Evolutionary conservation across 1,140 invertebrate genomes (phyloP).

Genomic region (Drosophila yakuba): DNA sequence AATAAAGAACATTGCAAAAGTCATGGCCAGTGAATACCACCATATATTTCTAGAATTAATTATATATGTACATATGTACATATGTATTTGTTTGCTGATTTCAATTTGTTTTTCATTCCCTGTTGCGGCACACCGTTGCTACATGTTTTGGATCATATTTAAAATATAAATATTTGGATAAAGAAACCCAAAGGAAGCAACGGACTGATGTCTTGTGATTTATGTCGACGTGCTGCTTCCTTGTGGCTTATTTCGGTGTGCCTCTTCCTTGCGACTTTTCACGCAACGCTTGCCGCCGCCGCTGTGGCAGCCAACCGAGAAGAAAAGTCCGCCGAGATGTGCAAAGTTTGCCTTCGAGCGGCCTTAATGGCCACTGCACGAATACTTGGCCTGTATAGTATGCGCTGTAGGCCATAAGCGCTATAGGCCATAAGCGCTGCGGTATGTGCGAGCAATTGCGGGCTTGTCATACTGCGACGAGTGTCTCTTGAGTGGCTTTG

Average conservation of each 20-base stretch:
- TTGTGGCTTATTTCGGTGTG: background rate
- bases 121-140: background rate
- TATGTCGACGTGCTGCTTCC: conserved; percentile 16
- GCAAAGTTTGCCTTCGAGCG: conserved; percentile 51
- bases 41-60: too few species aligned
- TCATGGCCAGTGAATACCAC: too few species aligned
- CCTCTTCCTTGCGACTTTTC: conserved; percentile 37
- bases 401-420: background rate
- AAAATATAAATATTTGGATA: background rate
- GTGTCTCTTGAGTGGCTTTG: conserved; percentile 26
- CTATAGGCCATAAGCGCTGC: conserved; percentile 1
- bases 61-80: too few species aligned
- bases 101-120: too few species aligned
- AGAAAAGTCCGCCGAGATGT: conserved; percentile 53
- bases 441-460: conserved; percentile 20
- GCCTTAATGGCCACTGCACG: conserved; percentile 41
- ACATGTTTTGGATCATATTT: background rate
- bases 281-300: conserved; percentile 34
- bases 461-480: conserved; percentile 22
- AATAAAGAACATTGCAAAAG: too few species aligned
- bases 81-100: too few species aligned
- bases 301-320: conserved; percentile 44
- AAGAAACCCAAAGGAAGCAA: background rate
- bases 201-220: background rate
- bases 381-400: conserved; percentile 16